Evolutionary conservation across 2,113 vertebrate genomes (phyloP).

Genomic region (Centropus unirufus): DNA sequence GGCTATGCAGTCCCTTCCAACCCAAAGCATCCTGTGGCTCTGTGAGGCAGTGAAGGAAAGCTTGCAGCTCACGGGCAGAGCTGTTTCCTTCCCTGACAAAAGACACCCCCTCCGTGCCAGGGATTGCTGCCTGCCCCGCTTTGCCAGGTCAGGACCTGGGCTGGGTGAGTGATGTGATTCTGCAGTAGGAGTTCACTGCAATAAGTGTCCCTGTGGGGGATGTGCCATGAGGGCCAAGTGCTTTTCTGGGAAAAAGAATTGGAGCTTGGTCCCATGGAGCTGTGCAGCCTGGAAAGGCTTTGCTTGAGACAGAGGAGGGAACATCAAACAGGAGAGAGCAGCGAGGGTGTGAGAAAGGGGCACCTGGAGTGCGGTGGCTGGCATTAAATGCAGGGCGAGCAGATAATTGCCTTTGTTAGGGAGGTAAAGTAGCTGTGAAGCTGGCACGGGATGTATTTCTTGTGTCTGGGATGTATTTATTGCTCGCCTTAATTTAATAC

Average conservation of each 20-base stretch:
- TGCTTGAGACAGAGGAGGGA: not conserved
- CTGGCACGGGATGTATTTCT: conserved; percentile 8
- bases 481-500: conserved; percentile 45
- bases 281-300: not conserved
- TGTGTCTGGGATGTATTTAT: conserved; percentile 30
- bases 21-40: too few species aligned
- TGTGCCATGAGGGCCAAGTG: not conserved
- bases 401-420: not conserved
- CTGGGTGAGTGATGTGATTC: not conserved
- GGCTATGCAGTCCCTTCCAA: too few species aligned
- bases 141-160: not conserved
- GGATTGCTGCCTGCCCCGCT: not conserved
- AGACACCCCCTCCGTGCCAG: not conserved
- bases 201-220: not conserved
- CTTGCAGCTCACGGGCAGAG: not conserved
- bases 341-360: not conserved
- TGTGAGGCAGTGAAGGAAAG: too few species aligned
- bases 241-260: not conserved
- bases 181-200: not conserved
- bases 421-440: not conserved
- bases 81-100: not conserved
- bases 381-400: not conserved
- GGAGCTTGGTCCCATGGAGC: not conserved
- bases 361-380: not conserved
- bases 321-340: not conserved